Conservation (phyloP, 1,140 invertebrate genomes). For the Hyphantria cunea region DNA sequence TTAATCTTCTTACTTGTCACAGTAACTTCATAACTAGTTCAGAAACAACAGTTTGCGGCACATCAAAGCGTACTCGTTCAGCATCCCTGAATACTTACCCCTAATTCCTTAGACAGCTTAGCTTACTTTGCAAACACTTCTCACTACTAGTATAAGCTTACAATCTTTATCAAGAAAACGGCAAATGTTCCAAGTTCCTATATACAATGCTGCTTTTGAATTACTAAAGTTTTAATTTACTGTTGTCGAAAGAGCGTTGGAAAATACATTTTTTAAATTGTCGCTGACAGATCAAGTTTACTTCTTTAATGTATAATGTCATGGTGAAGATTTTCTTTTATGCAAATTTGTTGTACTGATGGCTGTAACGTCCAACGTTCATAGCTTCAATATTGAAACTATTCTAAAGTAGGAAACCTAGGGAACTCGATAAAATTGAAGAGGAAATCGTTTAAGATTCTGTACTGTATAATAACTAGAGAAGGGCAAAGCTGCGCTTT, state of each 20-base stretch:
- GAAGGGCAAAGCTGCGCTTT: no score
- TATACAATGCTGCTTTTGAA: background rate
- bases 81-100: conserved; percentile 11
- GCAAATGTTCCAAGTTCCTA: background rate
- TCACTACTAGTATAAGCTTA: background rate
- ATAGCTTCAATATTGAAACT: no score
- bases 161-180: background rate
- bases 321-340: conserved; percentile 13
- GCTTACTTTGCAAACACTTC: conserved; percentile 29
- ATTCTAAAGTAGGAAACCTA: no score
- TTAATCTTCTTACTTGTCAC: background rate
- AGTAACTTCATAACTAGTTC: conserved; percentile 2
- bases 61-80: conserved; percentile 15
- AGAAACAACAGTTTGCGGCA: conserved; percentile 12
- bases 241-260: no score
- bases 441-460: no score
- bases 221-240: background rate
- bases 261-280: no score
- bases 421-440: no score
- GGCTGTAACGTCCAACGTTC: conserved; percentile 11
- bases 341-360: conserved; percentile 16
- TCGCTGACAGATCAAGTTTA: no score
- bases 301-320: background rate
- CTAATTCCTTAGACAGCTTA: conserved; percentile 31
- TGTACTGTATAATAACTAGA: no score